Evolutionary conservation across 1,140 invertebrate genomes (phyloP), one percentile per base, ranked within the genome.

Genomic region (Dryas iulia): DNA sequence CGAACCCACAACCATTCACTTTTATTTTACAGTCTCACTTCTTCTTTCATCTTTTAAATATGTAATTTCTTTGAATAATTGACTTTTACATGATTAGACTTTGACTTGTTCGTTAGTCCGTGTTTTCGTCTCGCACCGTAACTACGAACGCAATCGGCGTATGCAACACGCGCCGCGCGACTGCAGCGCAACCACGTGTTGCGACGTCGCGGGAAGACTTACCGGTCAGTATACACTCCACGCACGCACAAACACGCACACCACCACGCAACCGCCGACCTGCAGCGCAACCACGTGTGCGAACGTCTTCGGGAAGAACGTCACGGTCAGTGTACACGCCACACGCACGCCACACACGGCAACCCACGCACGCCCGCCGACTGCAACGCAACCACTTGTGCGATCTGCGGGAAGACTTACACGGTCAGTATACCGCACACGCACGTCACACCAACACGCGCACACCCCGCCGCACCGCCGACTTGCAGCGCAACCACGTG

Each of bases 331-430:
- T n/a, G n/a, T n/a, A n/a, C n/a, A n/a, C n/a, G n/a, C n/a, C n/a
- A n/a, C n/a, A n/a, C n/a, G n/a, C n/a, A n/a, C n/a, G n/a, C n/a
- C n/a, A n/a, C n/a, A n/a, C n/a, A n/a, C n/a, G n/a, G n/a, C n/a
- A n/a, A n/a, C n/a, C n/a, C n/a, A n/a, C n/a, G n/a, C n/a, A n/a
- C n/a, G n/a, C n/a, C n/a, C n/a, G n/a, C n/a, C n/a, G n/a, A n/a
- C n/a, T n/a, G n/a, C n/a, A n/a, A n/a, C n/a, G n/a, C n/a, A n/a
- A n/a, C n/a, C n/a, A n/a, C n/a, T n/a, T n/a, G n/a, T n/a, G n/a
- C n/a, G n/a, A n/a, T n/a, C 2, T 89, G 87, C 73, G 87, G 87
- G 59, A 86, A 84, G 65, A 67, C 84, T 0, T 89, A 89, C 54
- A 83, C 77, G 8, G 87, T 86, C n/a, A 81, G 79, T 73, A 10